Conservation (phyloP, 2,888 invertebrate genomes). For the Phaedon cochleariae region DNA sequence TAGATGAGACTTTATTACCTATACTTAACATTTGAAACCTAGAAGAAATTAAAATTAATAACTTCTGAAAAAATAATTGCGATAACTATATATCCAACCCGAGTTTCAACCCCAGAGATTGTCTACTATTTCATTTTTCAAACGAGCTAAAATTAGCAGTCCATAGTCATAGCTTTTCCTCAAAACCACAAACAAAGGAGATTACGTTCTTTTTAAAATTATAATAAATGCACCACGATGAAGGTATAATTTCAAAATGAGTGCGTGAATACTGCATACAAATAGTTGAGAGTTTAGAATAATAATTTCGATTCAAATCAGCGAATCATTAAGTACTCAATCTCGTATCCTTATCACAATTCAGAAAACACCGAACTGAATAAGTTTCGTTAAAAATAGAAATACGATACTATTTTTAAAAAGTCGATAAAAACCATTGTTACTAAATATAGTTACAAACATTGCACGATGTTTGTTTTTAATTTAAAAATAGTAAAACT, state of each 20-base stretch:
- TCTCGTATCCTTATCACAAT: slow-evolving; percentile 29
- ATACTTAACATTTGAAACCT: too few species aligned
- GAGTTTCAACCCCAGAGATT: too few species aligned
- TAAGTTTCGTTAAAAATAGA: slow-evolving; percentile 47
- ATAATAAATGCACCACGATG: too few species aligned
- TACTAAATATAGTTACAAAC: slow-evolving; percentile 55
- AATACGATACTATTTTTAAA: slow-evolving; percentile 54
- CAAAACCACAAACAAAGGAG: too few species aligned
- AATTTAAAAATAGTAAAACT: slow-evolving; percentile 46
- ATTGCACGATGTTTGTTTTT: slow-evolving; percentile 49
- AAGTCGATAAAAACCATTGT: slow-evolving; percentile 55
- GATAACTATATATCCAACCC: too few species aligned
- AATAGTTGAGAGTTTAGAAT: neutral
- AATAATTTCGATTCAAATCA: slow-evolving; percentile 7
- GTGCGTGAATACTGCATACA: neutral
- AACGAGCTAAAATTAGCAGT: too few species aligned
- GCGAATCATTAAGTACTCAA: slow-evolving; percentile 6
- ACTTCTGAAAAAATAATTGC: too few species aligned
- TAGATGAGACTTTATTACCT: too few species aligned
- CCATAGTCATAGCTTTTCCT: too few species aligned
- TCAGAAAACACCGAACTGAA: slow-evolving; percentile 27
- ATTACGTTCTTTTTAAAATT: too few species aligned
- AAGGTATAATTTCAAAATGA: neutral
- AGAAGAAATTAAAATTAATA: too few species aligned
- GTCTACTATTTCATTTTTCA: too few species aligned